Percentiles rank a stretch among this genome's conserved stretches.
Conservation (phyloP, 2,888 invertebrate genomes). For the Spilosoma lubricipeda region DNA sequence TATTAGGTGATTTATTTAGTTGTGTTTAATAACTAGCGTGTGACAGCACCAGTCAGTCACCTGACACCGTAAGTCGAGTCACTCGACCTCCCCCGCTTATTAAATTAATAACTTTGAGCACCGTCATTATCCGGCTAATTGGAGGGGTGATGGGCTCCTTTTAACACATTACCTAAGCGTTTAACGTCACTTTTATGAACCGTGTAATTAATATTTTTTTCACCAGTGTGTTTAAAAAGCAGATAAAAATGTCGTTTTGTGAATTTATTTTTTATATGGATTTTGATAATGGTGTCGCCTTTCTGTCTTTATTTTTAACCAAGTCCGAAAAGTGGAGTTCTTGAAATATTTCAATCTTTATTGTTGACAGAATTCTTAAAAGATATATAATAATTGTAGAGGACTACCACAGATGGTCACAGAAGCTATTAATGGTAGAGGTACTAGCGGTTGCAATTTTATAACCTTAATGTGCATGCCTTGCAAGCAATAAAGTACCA, state of each 20-base stretch:
- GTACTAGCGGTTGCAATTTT: too few relatives aligned
- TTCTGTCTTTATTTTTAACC: background rate
- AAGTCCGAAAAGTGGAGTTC: background rate
- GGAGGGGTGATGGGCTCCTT: constrained; percentile 82
- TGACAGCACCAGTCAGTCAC: constrained; percentile 52
- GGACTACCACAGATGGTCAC: too few relatives aligned
- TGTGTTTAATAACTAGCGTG: constrained; percentile 32
- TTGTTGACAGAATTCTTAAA: too few relatives aligned
- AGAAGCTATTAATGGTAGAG: too few relatives aligned
- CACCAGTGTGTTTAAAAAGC: constrained; percentile 12
- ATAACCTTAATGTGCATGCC: too few relatives aligned
- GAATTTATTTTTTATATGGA: background rate
- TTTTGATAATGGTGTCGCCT: background rate
- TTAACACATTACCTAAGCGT: constrained; percentile 81
- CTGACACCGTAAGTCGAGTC: constrained; percentile 66
- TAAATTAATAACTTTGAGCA: constrained; percentile 85
- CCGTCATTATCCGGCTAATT: constrained; percentile 83
- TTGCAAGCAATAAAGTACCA: too few relatives aligned
- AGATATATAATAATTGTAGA: too few relatives aligned
- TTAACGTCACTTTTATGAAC: constrained; percentile 82
- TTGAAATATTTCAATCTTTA: background rate
- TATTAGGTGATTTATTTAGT: background rate
- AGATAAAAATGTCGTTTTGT: background rate
- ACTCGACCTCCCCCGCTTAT: constrained; percentile 78
- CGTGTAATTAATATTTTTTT: constrained; percentile 78